Evolutionary conservation across 2,888 invertebrate species (phyloP), one percentile per base, ranked within the genome.

Genomic region (Lycia hirtaria): DNA sequence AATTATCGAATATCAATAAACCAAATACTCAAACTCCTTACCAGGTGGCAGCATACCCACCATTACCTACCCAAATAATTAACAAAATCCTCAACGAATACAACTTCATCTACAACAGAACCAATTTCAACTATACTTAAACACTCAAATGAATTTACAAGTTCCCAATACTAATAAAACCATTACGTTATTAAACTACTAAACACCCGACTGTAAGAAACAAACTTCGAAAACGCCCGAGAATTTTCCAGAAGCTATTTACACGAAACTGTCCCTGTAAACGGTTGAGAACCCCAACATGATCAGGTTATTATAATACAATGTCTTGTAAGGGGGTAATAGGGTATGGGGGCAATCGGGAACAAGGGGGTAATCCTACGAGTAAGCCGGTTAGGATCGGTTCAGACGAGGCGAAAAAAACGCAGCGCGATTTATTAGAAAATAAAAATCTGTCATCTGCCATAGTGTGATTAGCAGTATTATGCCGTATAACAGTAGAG

Each of bases 161-260:
- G 1, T 9, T 26, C 26, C n/a, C n/a, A n/a, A 26, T 9, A 26
- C 26, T 26, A 26, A 26, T 26, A 26, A 26, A 26, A 26, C 26
- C 9, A 9, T 26, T 26, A 26, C 3, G 1, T 1, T 9, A 5
- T 9, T 26, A 26, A 26, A 22, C 15, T 2, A 9, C 4, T 17
- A n/a, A 20, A 15, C 6, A 22, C 5, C n/a, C n/a, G 4, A 37
- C 10, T 37, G 4, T 61, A 63, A 62, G 45, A 55, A 62, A 57
- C 69, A 56, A 69, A 73, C 73, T 74, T 64, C 64, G 69, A 72
- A 68, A 75, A 76, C 71, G 74, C 73, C 70, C 72, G 67, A 69
- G 59, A 68, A 69, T 78, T 74, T 78, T 76, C 75, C 73, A 68
- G 64, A 67, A 70, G 69, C 76, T 76, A 76, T 78, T 79, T 76